Evolutionary conservation across 1,140 invertebrate species (phyloP), one percentile per base, ranked within the genome.

Genomic region (Andricus grossulariae): DNA sequence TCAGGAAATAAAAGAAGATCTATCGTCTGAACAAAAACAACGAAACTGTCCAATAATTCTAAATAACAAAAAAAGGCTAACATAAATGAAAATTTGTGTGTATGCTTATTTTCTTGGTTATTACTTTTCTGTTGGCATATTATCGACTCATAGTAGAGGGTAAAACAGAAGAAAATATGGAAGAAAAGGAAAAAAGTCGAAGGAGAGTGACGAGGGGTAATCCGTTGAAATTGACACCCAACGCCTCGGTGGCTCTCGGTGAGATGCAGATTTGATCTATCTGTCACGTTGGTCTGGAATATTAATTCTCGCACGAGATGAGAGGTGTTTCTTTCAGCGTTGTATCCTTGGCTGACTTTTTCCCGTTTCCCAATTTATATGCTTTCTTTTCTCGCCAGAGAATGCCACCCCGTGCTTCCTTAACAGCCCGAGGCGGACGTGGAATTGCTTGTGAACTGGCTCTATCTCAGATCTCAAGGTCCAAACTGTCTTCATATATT

Each of bases 221-320:
- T 89, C 88, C 88, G 86, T 84, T 83, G 87, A 88, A 89, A 90
- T 90, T 90, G 88, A 90, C 88, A 89, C 87, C 83, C 66, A 76
- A 77, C 79, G 77, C 79, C 79, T 60, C 76, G 75, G 77, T 73
- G 71, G 83, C 82, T 85, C 84, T 86, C 84, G 86, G 84, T 86
- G 87, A 88, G 83, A 89, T 89, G 87, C 88, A 91, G 87, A 90
- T 90, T 91, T 90, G 88, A 91, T 90, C 85, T 88, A 86, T 89
- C 89, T 89, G 90, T 91, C 90, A 91, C 82, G 85, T 88, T 90
- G 88, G 87, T 89, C 87, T 86, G 84, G 85, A 89, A 90, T 90
- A 91, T 90, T 90, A 90, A 91, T 90, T 91, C 86, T 86, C 82
- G 19, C n/a, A 70, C 81, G 76, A 76, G 75, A 52, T 79, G 72